A percentile compares a stretch with the other conserved stretches of the same genome.
Conservation (phyloP, 2,888 invertebrate species). For the Malthinus seriepunctatus region DNA sequence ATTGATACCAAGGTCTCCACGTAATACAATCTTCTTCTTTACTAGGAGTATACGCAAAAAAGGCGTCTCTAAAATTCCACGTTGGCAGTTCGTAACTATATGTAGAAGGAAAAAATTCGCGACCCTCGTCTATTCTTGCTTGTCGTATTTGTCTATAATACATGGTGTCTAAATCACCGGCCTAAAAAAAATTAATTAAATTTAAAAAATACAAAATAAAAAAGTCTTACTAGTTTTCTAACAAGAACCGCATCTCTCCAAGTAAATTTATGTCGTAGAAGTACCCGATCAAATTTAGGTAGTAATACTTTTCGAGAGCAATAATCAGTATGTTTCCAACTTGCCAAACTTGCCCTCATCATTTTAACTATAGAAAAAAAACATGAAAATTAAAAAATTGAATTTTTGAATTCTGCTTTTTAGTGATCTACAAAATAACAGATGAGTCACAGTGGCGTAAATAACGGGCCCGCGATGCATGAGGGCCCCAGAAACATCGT, state of each 20-base stretch:
- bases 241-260: conserved; percentile 40
- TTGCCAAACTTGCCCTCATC: not conserved
- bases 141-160: conserved; percentile 42
- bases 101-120: conserved; percentile 48
- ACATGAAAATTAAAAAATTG: too few species aligned
- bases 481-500: too few species aligned
- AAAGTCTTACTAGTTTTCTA: conserved; percentile 31
- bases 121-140: conserved; percentile 40
- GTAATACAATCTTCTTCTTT: conserved; percentile 43
- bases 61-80: conserved; percentile 45
- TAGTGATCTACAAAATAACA: too few species aligned
- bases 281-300: conserved; percentile 31
- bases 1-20: conserved; percentile 35
- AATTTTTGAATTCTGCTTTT: too few species aligned
- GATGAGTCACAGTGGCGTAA: too few species aligned
- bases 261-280: conserved; percentile 30
- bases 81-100: conserved; percentile 47
- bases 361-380: conserved; percentile 1
- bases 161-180: conserved; percentile 23
- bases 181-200: conserved; percentile 17
- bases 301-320: conserved; percentile 31
- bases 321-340: conserved; percentile 40
- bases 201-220: conserved; percentile 17
- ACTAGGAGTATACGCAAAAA: conserved; percentile 47
- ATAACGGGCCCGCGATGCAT: too few species aligned